Base-by-base conservation (phyloP, 2,888 invertebrate species). In the Rhorus exstirpatorius region DNA sequence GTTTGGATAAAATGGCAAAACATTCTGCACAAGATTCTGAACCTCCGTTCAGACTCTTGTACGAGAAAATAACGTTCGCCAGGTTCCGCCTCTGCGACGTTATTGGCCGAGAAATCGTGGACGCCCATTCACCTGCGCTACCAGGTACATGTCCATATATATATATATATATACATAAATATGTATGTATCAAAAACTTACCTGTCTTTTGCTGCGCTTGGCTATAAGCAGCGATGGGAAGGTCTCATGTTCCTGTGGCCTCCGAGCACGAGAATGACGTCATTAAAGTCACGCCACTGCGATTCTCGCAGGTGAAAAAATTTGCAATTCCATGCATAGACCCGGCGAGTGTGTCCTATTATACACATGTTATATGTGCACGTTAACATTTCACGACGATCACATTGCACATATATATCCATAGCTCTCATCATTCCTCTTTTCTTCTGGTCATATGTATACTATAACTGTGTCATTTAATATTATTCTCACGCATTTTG, bases 51-150 rank as follows among this genome's bases (percentile, higher is more conserved):
- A 26, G 38, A 12, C 41, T 24, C n/a, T 86, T 86, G 87, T 86
- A 87, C 86, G 84, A 87, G 87, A 87, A 87, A 76, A 88, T 89
- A 90, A 89, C 88, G 88, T 90, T 88, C 85, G 77, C 86, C 89
- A 88, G 90, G 89, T 88, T 89, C 91, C 89, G 90, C 92, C 91
- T 90, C 87, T 87, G 26, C 84, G 83, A 82, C 84, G 87, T 89
- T 85, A 93, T 93, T 93, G 92, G 92, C 87, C 87, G 89, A 85
- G 78, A 71, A 79, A 58, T 86, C 86, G 88, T 89, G 21, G 88
- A 90, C 91, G 92, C 92, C 92, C 88, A 88, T 84, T 92, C 90
- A 92, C 92, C 90, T 91, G 90, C 89, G 84, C 79, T 82, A 71
- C 80, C 85, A 84, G 86, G 84, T 86, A 86, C 79, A 41, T 41